Conservation (phyloP, 1,140 invertebrate genomes). For the Anastrepha obliqua region DNA sequence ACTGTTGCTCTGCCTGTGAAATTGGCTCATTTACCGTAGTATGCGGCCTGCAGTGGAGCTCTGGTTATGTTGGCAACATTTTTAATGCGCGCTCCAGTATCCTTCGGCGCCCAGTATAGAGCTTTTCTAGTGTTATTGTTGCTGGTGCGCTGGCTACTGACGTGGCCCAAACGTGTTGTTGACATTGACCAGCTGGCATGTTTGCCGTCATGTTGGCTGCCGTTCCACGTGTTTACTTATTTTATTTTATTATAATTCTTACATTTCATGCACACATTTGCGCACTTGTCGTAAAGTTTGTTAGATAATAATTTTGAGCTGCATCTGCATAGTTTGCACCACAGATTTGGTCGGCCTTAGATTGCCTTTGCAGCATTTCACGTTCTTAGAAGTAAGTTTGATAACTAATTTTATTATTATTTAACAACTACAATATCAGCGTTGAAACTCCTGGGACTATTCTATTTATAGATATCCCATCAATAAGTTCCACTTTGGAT, state of each 20-base stretch:
- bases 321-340: no score
- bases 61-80: not conserved
- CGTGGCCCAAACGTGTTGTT: conserved; percentile 13
- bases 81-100: not conserved
- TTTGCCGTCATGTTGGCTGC: conserved; percentile 28
- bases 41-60: not conserved
- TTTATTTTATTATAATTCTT: not conserved
- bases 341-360: no score
- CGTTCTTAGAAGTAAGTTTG: no score
- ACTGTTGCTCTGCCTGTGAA: conserved; percentile 24
- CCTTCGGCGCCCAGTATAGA: not conserved
- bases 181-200: conserved; percentile 47
- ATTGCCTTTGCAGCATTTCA: no score
- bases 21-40: conserved; percentile 10
- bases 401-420: no score
- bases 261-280: not conserved
- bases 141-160: conserved; percentile 1
- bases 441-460: no score
- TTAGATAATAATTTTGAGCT: not conserved
- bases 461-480: no score
- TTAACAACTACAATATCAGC: no score
- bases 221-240: conserved; percentile 12
- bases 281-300: not conserved
- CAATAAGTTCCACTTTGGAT: no score
- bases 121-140: not conserved